These are phyloP conservation scores for Callocephalon fimbriatum DNA, from an alignment of 2,113 vertebrate genomes.

Conservation along the genomic window DNA sequence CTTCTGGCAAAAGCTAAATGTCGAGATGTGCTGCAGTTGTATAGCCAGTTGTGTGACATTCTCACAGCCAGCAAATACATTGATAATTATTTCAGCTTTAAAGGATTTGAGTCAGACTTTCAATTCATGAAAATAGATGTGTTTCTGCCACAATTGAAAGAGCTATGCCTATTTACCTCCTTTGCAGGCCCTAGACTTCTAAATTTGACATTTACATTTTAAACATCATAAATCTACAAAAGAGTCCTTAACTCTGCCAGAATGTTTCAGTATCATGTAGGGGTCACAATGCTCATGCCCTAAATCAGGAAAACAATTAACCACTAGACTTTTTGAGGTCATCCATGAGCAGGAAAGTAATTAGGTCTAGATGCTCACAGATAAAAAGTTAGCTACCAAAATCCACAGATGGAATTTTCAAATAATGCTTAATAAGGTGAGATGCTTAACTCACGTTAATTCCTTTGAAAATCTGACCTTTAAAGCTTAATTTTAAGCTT, in stretches of 20 bases:
- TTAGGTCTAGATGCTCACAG: conserved; percentile 24
- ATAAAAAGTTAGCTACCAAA: conserved; percentile 50
- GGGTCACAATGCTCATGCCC: not conserved
- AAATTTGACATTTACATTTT: conserved; percentile 40
- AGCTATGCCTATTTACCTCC: not conserved
- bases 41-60: conserved; percentile 5
- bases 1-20: conserved; percentile 16
- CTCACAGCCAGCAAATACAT: not conserved
- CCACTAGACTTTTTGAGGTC: conserved; percentile 34
- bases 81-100: conserved; percentile 16
- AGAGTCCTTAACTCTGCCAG: conserved; percentile 14
- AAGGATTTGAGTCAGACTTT: conserved; percentile 1
- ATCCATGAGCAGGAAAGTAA: conserved; percentile 20
- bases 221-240: conserved; percentile 27
- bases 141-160: not conserved
- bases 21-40: not conserved
- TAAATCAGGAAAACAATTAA: conserved; percentile 59
- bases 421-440: conserved; percentile 47
- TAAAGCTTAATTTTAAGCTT: conserved; percentile 53
- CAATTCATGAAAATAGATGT: not conserved
- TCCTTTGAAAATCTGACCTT: conserved; percentile 52
- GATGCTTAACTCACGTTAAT: not conserved
- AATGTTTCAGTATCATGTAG: conserved; percentile 22
- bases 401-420: conserved; percentile 44
- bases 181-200: not conserved